Evolutionary conservation across 2,797 vertebrate species (phyloP), one percentile per base, ranked within the genome.

Genomic region (Ptychadena robeensis): DNA sequence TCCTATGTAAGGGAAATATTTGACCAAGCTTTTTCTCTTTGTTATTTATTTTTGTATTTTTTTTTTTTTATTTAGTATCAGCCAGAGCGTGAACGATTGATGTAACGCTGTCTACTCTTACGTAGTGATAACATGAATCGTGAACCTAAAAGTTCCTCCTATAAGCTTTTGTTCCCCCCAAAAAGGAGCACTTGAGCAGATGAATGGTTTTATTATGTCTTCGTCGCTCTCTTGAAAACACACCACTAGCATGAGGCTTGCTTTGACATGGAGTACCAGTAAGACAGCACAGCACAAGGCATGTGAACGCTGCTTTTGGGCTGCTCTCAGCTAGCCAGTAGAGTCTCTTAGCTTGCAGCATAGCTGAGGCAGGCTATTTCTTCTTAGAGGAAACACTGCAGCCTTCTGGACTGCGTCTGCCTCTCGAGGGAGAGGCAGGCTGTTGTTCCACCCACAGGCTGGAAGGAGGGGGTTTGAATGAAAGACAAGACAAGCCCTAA

Each of bases 401-500:
- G 91, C 89, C 88, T 93, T 91, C 91, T 87, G 89, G 92, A 88
- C 93, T 92, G 93, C 88, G 88, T 91, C 88, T 88, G 88, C 89
- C 86, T 91, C 92, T 93, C 91, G 86, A 88, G 89, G 88, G 93
- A 95, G 94, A 94, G 93, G 90, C 94, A 92, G 87, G 82, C 85
- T 86, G 63, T 88, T 91, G 91, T 89, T 92, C 93, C 93, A 89
- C 94, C 91, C 88, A 91, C 91, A 89, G 90, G 91, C 91, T 90
- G 91, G 90, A 90, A 91, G 89, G 90, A 95, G 93, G 93, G 96
- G 94, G 94, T 93, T 94, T 87, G 92, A 89, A 94, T 93, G 93
- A 92, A 93, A 94, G 93, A 92, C 93, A 91, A 95, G 94, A 94
- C 94, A 88, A 96, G 93, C 96, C 94, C 92, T 88, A 90, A 90